These are phyloP conservation scores for Apaloderma vittatum DNA, from an alignment of 2,113 vertebrate species.

Conservation along the genomic window DNA sequence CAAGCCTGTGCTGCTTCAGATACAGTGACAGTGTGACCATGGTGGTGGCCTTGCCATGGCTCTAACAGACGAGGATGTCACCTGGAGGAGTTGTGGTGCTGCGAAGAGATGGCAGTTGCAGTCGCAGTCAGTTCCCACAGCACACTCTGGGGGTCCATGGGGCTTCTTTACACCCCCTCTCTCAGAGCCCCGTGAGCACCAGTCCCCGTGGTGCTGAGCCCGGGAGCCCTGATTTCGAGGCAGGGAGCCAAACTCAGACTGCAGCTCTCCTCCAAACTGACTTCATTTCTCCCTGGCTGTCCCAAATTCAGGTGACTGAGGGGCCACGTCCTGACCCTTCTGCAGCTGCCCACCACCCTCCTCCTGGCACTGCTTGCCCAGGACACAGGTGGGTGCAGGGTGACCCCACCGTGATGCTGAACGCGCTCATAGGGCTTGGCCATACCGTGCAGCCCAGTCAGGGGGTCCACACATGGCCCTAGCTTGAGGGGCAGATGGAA, in stretches of 20 bases:
- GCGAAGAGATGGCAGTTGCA: accelerated
- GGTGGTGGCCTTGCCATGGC: neutral
- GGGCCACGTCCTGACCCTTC: neutral
- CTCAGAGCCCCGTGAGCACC: accelerated
- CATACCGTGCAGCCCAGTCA: neutral
- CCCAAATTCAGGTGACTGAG: neutral
- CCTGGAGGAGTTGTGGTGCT: neutral
- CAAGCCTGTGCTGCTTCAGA: accelerated
- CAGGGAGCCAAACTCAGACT: neutral
- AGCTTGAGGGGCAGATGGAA: neutral
- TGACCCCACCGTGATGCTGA: neutral
- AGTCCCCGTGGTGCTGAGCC: neutral
- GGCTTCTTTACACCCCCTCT: neutral
- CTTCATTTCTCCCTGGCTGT: neutral
- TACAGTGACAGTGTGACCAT: accelerated
- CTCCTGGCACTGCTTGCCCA: neutral
- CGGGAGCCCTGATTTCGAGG: accelerated
- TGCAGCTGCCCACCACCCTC: neutral
- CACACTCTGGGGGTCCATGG: accelerated
- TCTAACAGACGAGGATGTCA: neutral
- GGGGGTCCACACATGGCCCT: accelerated
- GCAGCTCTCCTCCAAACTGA: neutral
- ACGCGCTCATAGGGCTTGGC: accelerated
- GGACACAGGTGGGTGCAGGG: neutral
- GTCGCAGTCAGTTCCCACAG: neutral